Evolutionary conservation across 2,113 vertebrate species (phyloP), one percentile per base, ranked within the genome.

Genomic region (Lagopus muta): DNA sequence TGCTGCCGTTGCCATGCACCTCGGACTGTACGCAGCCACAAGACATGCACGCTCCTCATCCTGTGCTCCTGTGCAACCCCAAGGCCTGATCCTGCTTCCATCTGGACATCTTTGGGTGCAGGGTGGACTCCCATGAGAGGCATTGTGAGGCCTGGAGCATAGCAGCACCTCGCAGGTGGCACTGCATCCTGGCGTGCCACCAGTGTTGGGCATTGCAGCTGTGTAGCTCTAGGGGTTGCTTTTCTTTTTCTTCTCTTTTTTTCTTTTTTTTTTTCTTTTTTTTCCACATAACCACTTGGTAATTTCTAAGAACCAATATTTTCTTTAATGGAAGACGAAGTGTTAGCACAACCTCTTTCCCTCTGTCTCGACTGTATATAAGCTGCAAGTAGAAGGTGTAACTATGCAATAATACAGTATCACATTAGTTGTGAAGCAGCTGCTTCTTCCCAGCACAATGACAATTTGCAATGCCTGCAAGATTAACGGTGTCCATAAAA

Each of bases 321-420:
- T 92, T 90, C 84, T 94, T 77, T 11, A 50, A 94, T 58, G 95
- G 96, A 96, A 95, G 96, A 96, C 60, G 67, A 92, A 91, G 81
- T 70, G 65, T 89, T 95, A 86, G 28, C 15, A 15, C 13, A 11
- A 50, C 30, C 32, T 34, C 24, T 32, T 52, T 24, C 27, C 24
- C 75, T 42, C 47, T 0, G 2, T 45, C 83, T 60, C 18, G 10
- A 93, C 81, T 96, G 91, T 96, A 94, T 93, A 93, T 97, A 94
- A 3, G 80, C 93, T 19, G 88, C 95, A 94, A 90, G 86, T 93
- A 95, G 96, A 97, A 97, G 97, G 96, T 97, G 96, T 97, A 95
- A 97, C 97, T 97, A 97, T 97, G 97, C 97, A 96, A 97, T 97
- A 96, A 95, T 95, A 96, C 94, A 95, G 96, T 97, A 88, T 96